Conservation (phyloP, 2,888 invertebrate species). For the Sphaeridia pumilis region DNA sequence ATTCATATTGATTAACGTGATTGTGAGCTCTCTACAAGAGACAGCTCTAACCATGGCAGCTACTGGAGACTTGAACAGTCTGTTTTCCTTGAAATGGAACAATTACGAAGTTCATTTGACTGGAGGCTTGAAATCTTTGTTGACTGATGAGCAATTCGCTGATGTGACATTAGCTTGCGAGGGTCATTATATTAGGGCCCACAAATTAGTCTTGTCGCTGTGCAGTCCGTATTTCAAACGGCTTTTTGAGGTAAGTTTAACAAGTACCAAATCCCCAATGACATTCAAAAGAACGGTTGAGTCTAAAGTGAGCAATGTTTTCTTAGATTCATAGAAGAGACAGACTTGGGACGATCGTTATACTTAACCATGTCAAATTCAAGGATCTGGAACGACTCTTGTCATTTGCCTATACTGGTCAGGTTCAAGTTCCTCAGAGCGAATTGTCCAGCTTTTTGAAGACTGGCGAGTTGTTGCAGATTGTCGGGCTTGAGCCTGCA, state of each 20-base stretch:
- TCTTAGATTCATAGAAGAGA: neutral
- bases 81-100: conserved; percentile 31
- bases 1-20: too few species aligned
- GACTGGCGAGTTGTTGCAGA: conserved; percentile 29
- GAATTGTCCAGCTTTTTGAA: conserved; percentile 26
- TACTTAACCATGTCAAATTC: conserved; percentile 26
- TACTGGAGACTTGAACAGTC: too few species aligned
- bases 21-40: too few species aligned
- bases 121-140: conserved; percentile 7
- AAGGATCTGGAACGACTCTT: conserved; percentile 28
- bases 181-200: conserved; percentile 27
- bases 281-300: too few species aligned
- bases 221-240: conserved; percentile 33
- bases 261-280: too few species aligned
- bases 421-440: conserved; percentile 26
- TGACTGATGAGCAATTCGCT: conserved; percentile 11
- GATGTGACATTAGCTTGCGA: conserved; percentile 27
- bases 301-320: neutral
- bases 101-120: conserved; percentile 22
- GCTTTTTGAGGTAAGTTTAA: conserved; percentile 27
- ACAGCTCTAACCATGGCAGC: too few species aligned
- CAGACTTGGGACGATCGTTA: conserved; percentile 16
- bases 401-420: conserved; percentile 29
- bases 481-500: conserved; percentile 30
- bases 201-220: conserved; percentile 23